Evolutionary conservation across 2,113 vertebrate genomes (phyloP), one percentile per base, ranked within the genome.

Genomic region (Caranx ignobilis): DNA sequence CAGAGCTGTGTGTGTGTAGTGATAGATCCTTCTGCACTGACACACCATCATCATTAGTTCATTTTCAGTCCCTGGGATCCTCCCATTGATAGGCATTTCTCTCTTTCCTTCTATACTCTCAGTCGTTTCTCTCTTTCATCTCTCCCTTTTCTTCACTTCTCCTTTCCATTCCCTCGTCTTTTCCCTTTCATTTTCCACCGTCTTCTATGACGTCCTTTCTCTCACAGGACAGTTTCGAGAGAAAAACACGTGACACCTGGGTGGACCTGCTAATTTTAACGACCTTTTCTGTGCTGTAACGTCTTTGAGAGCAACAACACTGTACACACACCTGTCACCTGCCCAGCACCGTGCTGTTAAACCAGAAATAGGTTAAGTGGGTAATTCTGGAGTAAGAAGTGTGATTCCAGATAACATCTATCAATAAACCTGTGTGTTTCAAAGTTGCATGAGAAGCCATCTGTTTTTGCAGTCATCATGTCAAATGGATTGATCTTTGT

Each of bases 11-110:
- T 52, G 77, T 62, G 72, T 71, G 18, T 65, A 54, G 35, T 8
- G 10, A 64, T 71, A 59, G 50, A 79, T 77, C 54, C 71, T 78
- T 12, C 19, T 45, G 59, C 59, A 15, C 61, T 73, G 72, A 60
- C 72, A 54, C 60, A 59, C 74, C 66, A 71, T 83, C 80, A 83
- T 90, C 75, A 66, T 85, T 60, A 84, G 71, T 37, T 69, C 35
- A 26, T 63, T 47, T 65, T 78, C 12, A 55, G 18, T 34, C 47
- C 10, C 57, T 13, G 71, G 57, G 37, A 76, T 69, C 56, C 50
- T 71, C 56, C 32, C 26, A 69, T 56, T 19, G 39, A 61, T 67
- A 0, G 21, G 18, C 70, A 21, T 81, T 52, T 48, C 31, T 75
- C 50, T 57, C 35, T 68, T 15, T 31, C 21, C 7, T 39, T 69